A percentile compares a stretch with the other conserved stretches of the same genome.
Conservation (phyloP, 2,888 invertebrate species). For the Saturnia pavonia region DNA sequence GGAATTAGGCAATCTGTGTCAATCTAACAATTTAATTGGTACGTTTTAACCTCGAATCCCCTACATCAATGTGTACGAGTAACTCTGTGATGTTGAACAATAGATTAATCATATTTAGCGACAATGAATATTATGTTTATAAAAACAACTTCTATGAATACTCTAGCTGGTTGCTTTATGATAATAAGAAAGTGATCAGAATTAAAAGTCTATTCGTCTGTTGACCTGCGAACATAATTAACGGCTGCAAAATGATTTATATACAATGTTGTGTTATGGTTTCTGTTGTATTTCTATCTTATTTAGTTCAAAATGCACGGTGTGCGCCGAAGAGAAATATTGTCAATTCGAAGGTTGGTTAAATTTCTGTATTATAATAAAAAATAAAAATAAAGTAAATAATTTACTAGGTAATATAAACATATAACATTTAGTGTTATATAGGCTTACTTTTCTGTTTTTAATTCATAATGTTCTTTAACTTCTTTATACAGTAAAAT, state of each 20-base stretch:
- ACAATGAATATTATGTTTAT: slow-evolving; percentile 9
- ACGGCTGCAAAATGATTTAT: neutral
- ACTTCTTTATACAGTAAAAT: neutral
- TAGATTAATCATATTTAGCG: slow-evolving; percentile 3
- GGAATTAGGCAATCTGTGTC: too few relatives aligned
- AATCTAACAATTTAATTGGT: too few relatives aligned
- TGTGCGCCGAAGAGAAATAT: neutral
- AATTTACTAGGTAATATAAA: too few relatives aligned
- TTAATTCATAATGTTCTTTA: neutral
- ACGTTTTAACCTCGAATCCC: slow-evolving; percentile 3
- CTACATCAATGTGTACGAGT: neutral
- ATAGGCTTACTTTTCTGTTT: neutral
- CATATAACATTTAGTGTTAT: neutral
- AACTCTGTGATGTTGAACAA: neutral
- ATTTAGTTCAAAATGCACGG: slow-evolving; percentile 2
- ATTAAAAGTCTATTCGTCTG: neutral
- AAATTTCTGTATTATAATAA: neutral
- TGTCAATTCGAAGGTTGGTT: slow-evolving; percentile 1
- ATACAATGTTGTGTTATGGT: slow-evolving; percentile 6
- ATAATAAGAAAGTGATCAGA: neutral
- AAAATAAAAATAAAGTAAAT: neutral
- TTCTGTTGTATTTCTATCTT: neutral
- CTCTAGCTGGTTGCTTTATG: neutral
- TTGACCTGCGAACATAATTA: neutral
- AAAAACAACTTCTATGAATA: neutral